Evolutionary conservation across 1,140 invertebrate species (phyloP).

Genomic region (Elymnias hypermnestra): DNA sequence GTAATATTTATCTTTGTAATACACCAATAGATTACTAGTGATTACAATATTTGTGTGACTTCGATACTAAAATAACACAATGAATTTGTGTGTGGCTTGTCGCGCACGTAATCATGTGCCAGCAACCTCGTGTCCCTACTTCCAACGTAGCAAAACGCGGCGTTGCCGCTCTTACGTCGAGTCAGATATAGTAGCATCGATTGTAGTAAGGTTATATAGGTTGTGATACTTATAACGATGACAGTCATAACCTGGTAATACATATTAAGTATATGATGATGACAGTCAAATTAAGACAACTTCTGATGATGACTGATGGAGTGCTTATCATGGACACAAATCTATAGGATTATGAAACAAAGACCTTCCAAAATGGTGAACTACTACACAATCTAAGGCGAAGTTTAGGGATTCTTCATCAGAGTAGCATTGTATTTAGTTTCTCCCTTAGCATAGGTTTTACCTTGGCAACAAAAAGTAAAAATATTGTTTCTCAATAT

Average conservation of each 20-base stretch:
- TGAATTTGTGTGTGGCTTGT: slow-evolving; percentile 16
- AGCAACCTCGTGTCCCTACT: slow-evolving; percentile 25
- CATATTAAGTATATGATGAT: background rate
- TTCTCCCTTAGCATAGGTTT: too few species aligned
- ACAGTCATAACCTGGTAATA: slow-evolving; percentile 13
- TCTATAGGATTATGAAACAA: too few species aligned
- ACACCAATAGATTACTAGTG: background rate
- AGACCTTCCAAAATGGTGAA: too few species aligned
- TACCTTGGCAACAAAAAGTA: too few species aligned
- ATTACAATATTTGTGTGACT: slow-evolving; percentile 3
- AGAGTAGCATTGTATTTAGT: too few species aligned
- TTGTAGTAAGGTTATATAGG: slow-evolving; percentile 14
- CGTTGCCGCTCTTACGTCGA: slow-evolving; percentile 27
- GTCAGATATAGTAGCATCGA: slow-evolving; percentile 19
- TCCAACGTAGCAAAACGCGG: slow-evolving; percentile 20
- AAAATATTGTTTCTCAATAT: too few species aligned
- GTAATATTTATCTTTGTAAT: too few species aligned
- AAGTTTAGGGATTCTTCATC: too few species aligned
- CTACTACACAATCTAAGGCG: too few species aligned
- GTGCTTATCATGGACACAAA: too few species aligned
- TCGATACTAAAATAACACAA: slow-evolving; percentile 10
- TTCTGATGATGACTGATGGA: too few species aligned
- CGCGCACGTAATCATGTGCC: slow-evolving; percentile 20
- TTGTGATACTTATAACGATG: slow-evolving; percentile 9
- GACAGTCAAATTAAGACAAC: too few species aligned